phyloP scores from a whole-genome alignment of 2,888 invertebrate species.

The Chloroclysta siterata region DNA sequence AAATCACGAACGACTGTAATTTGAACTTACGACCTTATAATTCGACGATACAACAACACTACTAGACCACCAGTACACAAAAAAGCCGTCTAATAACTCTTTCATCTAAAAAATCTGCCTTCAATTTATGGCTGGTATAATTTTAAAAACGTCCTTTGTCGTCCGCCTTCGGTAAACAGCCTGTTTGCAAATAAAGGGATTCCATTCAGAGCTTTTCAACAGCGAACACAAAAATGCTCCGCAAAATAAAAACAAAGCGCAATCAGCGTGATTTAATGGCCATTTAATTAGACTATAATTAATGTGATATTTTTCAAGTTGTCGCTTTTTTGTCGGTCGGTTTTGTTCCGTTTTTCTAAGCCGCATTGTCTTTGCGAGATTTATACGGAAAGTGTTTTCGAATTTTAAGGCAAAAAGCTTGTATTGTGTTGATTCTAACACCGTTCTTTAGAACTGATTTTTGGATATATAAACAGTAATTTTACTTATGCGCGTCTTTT shows the following conservation, averaged over 20 bases:
- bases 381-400: constrained; percentile 36
- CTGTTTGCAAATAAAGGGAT: constrained; percentile 82
- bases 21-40: neutral
- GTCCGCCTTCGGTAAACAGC: constrained; percentile 78
- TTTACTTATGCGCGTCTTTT: neutral
- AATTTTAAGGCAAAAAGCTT: constrained; percentile 14
- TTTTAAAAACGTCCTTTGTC: constrained; percentile 78
- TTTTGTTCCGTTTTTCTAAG: constrained; percentile 45
- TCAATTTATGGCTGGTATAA: constrained; percentile 77
- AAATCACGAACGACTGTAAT: neutral
- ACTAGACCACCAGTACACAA: constrained; percentile 2
- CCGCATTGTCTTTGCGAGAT: constrained; percentile 41
- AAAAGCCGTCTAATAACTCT: constrained; percentile 32
- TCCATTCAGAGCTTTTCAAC: constrained; percentile 64
- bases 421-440: constrained; percentile 5
- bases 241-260: constrained; percentile 81
- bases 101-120: constrained; percentile 41
- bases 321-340: constrained; percentile 47
- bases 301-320: constrained; percentile 72
- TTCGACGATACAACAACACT: neutral
- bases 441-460: neutral
- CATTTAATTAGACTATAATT: constrained; percentile 80
- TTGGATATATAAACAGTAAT: neutral
- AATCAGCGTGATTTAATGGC: constrained; percentile 83
- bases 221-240: constrained; percentile 57